These are phyloP conservation scores for Chironomus riparius DNA, from an alignment of 2,888 invertebrate genomes.

Conservation along the genomic window DNA sequence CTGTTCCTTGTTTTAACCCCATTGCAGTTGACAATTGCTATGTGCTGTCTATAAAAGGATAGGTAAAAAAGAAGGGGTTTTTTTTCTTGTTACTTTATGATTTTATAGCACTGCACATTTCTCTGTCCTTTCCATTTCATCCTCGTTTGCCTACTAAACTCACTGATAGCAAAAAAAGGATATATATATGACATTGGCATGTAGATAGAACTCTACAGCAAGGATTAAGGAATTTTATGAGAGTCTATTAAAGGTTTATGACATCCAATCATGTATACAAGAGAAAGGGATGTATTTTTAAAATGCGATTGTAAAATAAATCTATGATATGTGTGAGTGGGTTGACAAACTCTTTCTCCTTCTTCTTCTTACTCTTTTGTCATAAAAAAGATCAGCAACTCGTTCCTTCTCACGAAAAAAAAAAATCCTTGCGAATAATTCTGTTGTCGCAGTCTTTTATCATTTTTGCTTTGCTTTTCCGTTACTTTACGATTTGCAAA, in stretches of 20 bases:
- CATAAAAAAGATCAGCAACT: neutral
- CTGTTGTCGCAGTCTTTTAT: neutral
- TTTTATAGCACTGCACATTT: neutral
- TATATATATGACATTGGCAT: neutral
- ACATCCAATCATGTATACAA: conserved; percentile 1
- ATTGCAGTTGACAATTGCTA: neutral
- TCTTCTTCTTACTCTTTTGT: neutral
- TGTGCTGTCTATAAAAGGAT: neutral
- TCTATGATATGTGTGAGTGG: neutral
- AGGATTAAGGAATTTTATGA: conserved; percentile 22
- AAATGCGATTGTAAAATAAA: neutral
- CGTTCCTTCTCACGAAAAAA: neutral
- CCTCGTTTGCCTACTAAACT: no score
- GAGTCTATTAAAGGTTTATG: conserved; percentile 18
- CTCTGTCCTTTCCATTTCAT: neutral
- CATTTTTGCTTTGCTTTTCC: neutral
- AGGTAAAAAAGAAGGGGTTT: neutral
- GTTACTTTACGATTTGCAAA: neutral
- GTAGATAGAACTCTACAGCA: neutral
- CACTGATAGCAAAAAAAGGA: neutral
- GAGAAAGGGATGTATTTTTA: neutral
- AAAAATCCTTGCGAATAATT: neutral
- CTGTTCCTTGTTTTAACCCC: neutral
- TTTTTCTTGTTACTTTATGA: neutral
- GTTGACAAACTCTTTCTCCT: conserved; percentile 3